Base-by-base conservation (phyloP, 1,140 invertebrate genomes). In the Mizuhopecten yessoensis region DNA sequence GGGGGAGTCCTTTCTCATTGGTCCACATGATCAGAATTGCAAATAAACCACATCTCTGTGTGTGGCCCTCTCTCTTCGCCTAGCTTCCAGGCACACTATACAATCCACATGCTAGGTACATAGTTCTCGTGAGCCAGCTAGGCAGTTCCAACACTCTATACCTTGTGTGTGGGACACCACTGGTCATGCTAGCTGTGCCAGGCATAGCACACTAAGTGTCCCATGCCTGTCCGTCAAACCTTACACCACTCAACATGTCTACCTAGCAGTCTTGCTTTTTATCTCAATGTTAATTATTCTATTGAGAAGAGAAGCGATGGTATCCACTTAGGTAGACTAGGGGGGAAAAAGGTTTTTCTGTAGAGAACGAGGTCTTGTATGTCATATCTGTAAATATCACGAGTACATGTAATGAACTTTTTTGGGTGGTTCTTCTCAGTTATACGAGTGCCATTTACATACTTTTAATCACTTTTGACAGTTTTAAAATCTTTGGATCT, bases 1-100 rank as follows among this genome's bases (percentile, higher is more conserved):
- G 87, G 87, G 87, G 33, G 87, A 87, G 34, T 87, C 34, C 36
- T 36, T 36, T 87, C 36, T 34, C 34, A 87, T 87, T 87, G 87
- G 87, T 87, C 87, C 87, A 87, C 87, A 87, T 87, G 87, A 87
- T 87, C 87, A 23, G 87, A 87, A 87, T 87, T 36, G 36, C 36
- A 34, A 36, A 87, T 34, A 34, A 87, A 39, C 87, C 36, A 34
- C 36, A 87, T 34, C 87, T 34, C 34, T 39, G 34, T 87, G 87
- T 87, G 87, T 87, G 87, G 87, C 36, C 87, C 87, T 87, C 36
- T 39, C 36, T 39, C 36, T 39, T 39, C 13, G 36, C 36, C 36
- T 87, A 36, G 34, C 36, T 39, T 87, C 34, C 36, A 87, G 34
- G 87, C 87, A 87, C 33, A 87, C 86, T 34, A 34, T 87, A 45